phyloP scores from a whole-genome alignment of 2,113 vertebrate species.

The Turnix velox region DNA sequence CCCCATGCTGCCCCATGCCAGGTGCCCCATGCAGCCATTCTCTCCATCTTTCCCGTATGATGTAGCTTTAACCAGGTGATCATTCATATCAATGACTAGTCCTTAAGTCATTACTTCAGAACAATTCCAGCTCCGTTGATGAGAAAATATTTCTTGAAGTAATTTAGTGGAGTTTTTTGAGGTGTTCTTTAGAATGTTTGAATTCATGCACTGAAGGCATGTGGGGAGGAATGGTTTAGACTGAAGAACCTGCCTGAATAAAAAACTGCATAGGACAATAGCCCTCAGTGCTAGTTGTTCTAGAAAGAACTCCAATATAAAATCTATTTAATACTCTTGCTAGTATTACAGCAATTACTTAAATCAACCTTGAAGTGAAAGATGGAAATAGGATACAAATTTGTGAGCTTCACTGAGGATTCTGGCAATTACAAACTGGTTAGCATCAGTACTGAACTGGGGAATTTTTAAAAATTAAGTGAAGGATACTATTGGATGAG shows the following conservation, averaged over 20 bases:
- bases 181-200: background rate
- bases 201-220: background rate
- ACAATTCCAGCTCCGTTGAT: background rate
- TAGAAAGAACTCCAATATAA: background rate
- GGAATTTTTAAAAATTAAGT: background rate
- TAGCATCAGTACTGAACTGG: background rate
- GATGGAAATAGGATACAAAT: background rate
- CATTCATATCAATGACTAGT: background rate
- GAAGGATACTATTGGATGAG: background rate
- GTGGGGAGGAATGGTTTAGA: background rate
- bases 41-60: background rate
- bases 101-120: background rate
- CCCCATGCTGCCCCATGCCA: too few species aligned
- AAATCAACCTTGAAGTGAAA: conserved; percentile 20
- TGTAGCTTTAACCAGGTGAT: background rate
- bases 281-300: background rate
- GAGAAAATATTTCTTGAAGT: background rate
- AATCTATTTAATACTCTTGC: background rate
- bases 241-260: background rate
- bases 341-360: conserved; percentile 28
- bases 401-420: background rate
- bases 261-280: background rate
- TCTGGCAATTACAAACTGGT: background rate
- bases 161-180: background rate
- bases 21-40: background rate